phyloP scores from a whole-genome alignment of 2,888 invertebrate genomes.

The Cryptus viduatorius region DNA sequence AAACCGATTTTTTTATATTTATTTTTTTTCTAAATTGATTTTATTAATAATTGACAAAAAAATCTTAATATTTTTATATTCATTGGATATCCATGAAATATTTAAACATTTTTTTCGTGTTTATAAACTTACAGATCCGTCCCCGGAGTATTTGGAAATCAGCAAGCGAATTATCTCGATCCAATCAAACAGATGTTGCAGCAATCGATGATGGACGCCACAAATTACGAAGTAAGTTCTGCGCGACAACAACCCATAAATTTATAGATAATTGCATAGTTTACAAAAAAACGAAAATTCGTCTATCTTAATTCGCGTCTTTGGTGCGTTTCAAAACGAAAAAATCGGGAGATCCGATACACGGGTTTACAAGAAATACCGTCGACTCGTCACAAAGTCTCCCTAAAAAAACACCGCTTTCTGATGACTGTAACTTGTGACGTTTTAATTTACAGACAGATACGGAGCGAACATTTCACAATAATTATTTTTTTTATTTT shows the following conservation, averaged over 20 bases:
- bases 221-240: conserved; percentile 88
- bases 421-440: conserved; percentile 87
- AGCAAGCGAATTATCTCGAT: conserved; percentile 95
- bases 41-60: no score
- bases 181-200: conserved; percentile 98
- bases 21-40: no score
- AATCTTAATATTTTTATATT: no score
- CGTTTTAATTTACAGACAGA: conserved; percentile 87
- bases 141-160: conserved; percentile 98
- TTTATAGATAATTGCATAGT: not conserved
- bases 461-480: conserved; percentile 86
- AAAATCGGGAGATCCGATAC: conserved; percentile 80
- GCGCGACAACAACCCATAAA: not conserved
- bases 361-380: conserved; percentile 71
- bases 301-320: not conserved
- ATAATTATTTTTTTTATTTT: conserved; percentile 17
- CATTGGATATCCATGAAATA: no score
- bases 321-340: conserved; percentile 31
- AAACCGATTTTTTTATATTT: no score
- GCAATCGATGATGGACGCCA: conserved; percentile 91
- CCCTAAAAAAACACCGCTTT: conserved; percentile 85
- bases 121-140: conserved; percentile 88
- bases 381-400: conserved; percentile 83
- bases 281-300: not conserved
- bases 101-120: conserved; percentile 3